These are phyloP conservation scores for Rhynchomys soricoides DNA, from an alignment of 2,113 vertebrate genomes.

Conservation along the genomic window DNA sequence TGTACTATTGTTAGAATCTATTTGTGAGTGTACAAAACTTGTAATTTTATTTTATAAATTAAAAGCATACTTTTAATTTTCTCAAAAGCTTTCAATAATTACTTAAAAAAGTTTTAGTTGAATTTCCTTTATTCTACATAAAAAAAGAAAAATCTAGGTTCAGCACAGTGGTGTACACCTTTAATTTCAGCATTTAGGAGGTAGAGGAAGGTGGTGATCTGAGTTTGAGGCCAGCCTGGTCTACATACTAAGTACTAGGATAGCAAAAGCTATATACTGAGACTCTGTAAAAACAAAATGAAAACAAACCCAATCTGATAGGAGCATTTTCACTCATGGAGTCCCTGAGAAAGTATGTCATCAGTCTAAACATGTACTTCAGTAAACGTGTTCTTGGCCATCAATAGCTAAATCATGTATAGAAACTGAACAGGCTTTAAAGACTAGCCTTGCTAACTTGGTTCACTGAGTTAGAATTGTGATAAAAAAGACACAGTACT, in stretches of 20 bases:
- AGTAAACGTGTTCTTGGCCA: neutral
- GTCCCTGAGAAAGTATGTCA: neutral
- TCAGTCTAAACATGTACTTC: neutral
- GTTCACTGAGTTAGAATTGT: slow-evolving; percentile 32
- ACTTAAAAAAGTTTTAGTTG: slow-evolving; percentile 24
- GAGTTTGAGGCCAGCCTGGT: neutral
- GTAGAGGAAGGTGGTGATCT: neutral
- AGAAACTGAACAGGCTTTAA: slow-evolving; percentile 41
- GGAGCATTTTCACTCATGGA: slow-evolving; percentile 27
- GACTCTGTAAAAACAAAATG: neutral
- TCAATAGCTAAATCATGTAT: slow-evolving; percentile 1
- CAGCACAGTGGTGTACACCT: neutral
- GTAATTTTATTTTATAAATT: neutral
- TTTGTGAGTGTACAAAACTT: neutral
- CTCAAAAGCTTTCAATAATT: neutral
- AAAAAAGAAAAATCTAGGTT: neutral
- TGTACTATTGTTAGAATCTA: neutral
- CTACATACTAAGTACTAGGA: neutral
- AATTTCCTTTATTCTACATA: slow-evolving; percentile 13
- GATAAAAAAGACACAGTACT: neutral
- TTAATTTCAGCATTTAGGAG: neutral
- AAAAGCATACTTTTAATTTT: slow-evolving; percentile 61
- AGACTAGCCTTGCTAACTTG: slow-evolving; percentile 25
- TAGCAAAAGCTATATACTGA: neutral
- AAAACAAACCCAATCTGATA: neutral